Evolutionary conservation across 2,888 invertebrate genomes (phyloP), one percentile per base, ranked within the genome.

Genomic region (Apodemia mormo): DNA sequence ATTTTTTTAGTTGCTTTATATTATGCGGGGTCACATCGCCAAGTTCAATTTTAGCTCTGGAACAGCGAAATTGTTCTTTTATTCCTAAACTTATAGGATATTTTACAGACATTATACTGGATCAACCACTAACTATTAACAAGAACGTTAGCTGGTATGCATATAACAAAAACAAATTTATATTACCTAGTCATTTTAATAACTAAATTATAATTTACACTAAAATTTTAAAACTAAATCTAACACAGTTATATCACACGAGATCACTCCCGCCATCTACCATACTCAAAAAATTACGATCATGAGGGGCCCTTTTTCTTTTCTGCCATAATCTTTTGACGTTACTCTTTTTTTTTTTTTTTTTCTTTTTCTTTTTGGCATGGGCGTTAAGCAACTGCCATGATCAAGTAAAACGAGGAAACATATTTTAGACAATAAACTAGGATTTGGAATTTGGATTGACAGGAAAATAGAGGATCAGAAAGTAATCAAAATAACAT

Each of bases 21-120:
- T 99, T 99, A 94, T 99, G 99, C 79, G 97, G 98, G 79, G 99
- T 99, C 81, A 99, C 98, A 92, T 99, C 99, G 82, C 99, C 99
- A 81, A 99, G 95, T 95, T 99, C 99, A 91, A 98, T 98, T 94
- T 97, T 97, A 85, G 97, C 96, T 94, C 97, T 97, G 91, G 78
- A 94, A 94, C 49, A 76, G 79, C 73, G 86, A 85, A 82, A 77
- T 77, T 78, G 76, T 76, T 80, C 76, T 78, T 80, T 77, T 80
- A 75, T 43, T 65, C 69, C 54, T 30, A 54, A 52, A 69, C 65
- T 69, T 65, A 69, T 56, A 30, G 30, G 30, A 69, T 69, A 54
- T 65, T 69, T 61, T 49, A 65, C 52, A 69, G 54, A 69, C 56
- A 54, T 56, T n/a, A 52, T 65, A 43, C 66, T 37, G 61, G 65